phyloP scores from a whole-genome alignment of 2,113 vertebrate species.

The Daphoenositta chrysoptera region DNA sequence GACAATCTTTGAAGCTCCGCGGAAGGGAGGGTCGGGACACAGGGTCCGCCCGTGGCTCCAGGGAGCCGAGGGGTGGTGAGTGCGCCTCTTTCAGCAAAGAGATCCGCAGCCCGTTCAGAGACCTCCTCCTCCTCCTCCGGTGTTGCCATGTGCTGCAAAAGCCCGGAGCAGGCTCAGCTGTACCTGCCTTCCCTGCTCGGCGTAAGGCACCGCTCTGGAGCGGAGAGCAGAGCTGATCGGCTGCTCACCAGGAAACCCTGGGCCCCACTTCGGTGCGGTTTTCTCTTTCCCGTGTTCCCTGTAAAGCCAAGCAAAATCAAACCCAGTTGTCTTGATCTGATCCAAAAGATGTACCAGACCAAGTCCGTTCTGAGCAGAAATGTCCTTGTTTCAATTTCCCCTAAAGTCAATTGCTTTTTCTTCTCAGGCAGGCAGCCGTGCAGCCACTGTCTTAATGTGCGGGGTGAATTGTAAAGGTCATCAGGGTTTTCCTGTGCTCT shows the following conservation, averaged over 20 bases:
- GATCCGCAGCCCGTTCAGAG: background rate
- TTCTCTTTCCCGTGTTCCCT: background rate
- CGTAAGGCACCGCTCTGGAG: background rate
- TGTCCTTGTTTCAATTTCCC: slow-evolving; percentile 50
- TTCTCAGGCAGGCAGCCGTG: background rate
- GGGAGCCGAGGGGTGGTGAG: background rate
- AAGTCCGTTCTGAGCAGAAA: background rate
- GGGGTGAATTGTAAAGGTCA: slow-evolving; percentile 2
- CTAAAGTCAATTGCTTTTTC: slow-evolving; percentile 10
- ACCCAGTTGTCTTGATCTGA: slow-evolving; percentile 42
- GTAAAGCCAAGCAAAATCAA: slow-evolving; percentile 37
- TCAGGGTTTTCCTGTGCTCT: background rate
- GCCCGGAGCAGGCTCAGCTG: background rate
- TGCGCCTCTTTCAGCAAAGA: background rate
- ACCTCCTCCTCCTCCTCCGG: background rate
- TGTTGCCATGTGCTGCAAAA: background rate
- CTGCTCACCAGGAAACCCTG: background rate
- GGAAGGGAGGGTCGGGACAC: background rate
- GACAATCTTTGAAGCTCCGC: background rate
- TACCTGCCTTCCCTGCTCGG: background rate
- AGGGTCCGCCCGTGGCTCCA: background rate
- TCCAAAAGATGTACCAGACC: slow-evolving; percentile 22
- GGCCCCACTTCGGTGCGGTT: background rate
- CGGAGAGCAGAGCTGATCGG: background rate
- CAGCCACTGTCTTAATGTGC: background rate